Percentiles rank a stretch among this genome's conserved stretches.
Conservation (phyloP, 2,113 vertebrate species). For the Tenrec ecaudatus region DNA sequence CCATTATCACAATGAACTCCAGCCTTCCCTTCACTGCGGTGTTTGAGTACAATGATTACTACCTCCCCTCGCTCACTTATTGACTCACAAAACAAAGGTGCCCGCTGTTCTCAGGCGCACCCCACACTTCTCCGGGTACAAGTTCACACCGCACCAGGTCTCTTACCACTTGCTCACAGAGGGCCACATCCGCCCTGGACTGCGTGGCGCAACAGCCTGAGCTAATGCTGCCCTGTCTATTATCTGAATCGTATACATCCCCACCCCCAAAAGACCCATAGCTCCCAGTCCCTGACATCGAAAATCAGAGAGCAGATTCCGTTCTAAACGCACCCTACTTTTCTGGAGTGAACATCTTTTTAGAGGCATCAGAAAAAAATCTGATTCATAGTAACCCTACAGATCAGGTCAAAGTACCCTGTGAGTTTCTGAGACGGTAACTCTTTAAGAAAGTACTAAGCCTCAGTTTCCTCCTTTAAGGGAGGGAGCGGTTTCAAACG, state of each 20-base stretch:
- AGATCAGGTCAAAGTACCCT: too few relatives aligned
- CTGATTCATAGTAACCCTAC: background rate
- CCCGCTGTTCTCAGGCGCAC: background rate
- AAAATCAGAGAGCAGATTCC: constrained; percentile 6
- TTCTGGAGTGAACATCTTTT: background rate
- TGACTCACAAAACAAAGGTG: background rate
- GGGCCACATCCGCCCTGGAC: too few relatives aligned
- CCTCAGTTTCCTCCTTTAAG: too few relatives aligned
- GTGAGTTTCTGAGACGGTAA: too few relatives aligned
- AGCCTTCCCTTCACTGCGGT: background rate
- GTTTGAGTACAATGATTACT: background rate
- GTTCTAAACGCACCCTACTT: background rate
- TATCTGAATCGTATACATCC: rapidly evolving
- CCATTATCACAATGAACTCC: background rate
- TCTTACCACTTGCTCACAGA: background rate
- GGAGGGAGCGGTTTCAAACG: too few relatives aligned
- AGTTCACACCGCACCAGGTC: background rate
- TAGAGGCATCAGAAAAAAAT: background rate
- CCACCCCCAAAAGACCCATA: background rate
- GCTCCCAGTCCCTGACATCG: background rate
- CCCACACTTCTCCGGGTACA: background rate
- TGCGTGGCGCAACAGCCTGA: background rate
- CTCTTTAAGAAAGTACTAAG: too few relatives aligned
- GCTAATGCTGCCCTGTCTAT: background rate
- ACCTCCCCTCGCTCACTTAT: background rate